These are phyloP conservation scores for Poecilobothrus nobilitatus DNA, from an alignment of 2,888 invertebrate genomes.

Conservation along the genomic window DNA sequence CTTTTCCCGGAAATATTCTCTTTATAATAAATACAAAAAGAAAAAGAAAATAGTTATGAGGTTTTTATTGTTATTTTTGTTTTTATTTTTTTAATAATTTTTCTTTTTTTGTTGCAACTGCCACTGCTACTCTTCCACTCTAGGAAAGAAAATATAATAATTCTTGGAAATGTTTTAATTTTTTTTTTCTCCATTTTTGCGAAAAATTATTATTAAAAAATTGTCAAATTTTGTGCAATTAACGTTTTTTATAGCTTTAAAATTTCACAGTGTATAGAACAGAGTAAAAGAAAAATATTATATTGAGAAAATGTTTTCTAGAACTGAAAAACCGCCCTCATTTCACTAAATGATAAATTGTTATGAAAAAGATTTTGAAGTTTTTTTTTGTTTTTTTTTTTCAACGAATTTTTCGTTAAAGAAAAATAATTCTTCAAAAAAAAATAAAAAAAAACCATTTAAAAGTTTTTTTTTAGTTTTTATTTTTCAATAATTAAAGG, in stretches of 20 bases:
- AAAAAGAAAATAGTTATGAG: neutral
- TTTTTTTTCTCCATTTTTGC: neutral
- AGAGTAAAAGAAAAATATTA: too few species aligned
- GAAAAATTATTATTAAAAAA: neutral
- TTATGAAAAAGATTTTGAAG: neutral
- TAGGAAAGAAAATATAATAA: neutral
- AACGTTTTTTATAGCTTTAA: neutral
- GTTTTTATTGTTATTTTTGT: neutral
- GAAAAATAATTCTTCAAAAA: too few species aligned
- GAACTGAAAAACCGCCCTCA: neutral
- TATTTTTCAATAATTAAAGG: too few species aligned
- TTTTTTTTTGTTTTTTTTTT: too few species aligned
- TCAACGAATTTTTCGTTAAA: too few species aligned
- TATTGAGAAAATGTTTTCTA: neutral
- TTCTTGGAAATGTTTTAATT: neutral
- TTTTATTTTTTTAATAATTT: neutral
- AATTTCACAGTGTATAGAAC: neutral
- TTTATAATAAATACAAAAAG: neutral
- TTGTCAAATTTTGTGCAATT: constrained; percentile 1
- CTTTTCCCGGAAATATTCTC: neutral
- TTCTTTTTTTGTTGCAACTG: too few species aligned
- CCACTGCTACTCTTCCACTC: too few species aligned
- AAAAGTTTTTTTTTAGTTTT: too few species aligned
- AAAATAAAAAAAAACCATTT: too few species aligned
- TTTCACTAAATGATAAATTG: neutral